Base-by-base conservation (phyloP, 2,113 vertebrate genomes). In the Propithecus coquereli region DNA sequence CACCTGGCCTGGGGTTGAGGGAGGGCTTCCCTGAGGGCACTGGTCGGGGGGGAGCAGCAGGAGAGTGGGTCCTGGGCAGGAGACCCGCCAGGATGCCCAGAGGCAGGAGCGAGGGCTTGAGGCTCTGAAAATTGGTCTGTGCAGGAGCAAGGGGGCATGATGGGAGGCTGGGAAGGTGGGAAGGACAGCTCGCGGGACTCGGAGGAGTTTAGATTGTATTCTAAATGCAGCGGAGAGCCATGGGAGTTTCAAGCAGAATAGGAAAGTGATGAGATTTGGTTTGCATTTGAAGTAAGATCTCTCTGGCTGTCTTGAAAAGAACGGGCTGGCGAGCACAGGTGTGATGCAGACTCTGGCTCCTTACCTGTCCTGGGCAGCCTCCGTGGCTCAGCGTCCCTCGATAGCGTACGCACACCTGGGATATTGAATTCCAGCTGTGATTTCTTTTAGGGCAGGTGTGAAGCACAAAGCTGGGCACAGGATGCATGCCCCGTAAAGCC, bases 301-400 rank as follows among this genome's bases (percentile, higher is more conserved):
- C 30, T 90, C 8, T 0, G 25, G 1, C 12, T 61, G 57, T 40
- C 6, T 6, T 23, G 57, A 74, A 59, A 71, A 85, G n/a, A 73
- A 37, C 5, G 5, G 32, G 12, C 43, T 18, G 43, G 43, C 30
- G 3, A 82, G 4, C 23, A 1, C 52, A n/a, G 37, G 18, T 40
- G 11, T 50, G 34, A 25, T n/a, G 10, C 0, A 18, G 43, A 73
- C 52, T 18, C 37, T 40, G 20, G 37, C 6, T 80, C 59, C 20
- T 74, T 50, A 30, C 9, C 8, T 20, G 34, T 59, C 70, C 37
- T 17, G 47, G 22, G 66, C 25, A 27, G 23, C 43, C 40, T 45
- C 32, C 0, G 0, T 9, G 63, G 13, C 73, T 77, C 43, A 47
- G 57, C 2, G 1, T 20, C 37, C 18, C 10, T 27, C 12, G 2